phyloP scores from a whole-genome alignment of 1,140 invertebrate genomes.

The Coboldia fuscipes region DNA sequence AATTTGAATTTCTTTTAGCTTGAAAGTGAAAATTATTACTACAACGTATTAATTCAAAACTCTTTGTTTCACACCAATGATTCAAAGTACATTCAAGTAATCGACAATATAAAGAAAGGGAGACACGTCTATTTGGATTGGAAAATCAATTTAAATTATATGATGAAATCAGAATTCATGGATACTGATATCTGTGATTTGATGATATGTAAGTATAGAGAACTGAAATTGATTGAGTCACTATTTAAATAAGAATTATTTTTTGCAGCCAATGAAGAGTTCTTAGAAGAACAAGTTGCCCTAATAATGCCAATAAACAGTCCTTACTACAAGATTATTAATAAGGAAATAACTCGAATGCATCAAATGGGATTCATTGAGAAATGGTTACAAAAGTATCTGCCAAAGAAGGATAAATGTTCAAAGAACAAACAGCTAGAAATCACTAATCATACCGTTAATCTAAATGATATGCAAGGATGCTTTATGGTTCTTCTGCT shows the following conservation, averaged over 20 bases:
- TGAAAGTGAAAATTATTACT: no score
- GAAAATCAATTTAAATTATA: slow-evolving; percentile 44
- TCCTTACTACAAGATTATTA: slow-evolving; percentile 45
- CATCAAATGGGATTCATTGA: slow-evolving; percentile 65
- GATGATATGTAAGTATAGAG: slow-evolving; percentile 29
- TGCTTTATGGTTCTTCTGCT: no score
- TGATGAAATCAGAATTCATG: slow-evolving; percentile 40
- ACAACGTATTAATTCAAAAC: no score
- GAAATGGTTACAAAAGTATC: slow-evolving; percentile 56
- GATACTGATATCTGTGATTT: slow-evolving; percentile 43
- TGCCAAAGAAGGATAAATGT: slow-evolving; percentile 62
- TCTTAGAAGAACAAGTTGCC: slow-evolving; percentile 57
- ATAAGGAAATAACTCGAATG: slow-evolving; percentile 46
- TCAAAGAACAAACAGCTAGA: slow-evolving; percentile 36
- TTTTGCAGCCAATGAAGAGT: slow-evolving; percentile 40
- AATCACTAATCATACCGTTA: slow-evolving; percentile 63
- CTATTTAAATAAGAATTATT: neutral
- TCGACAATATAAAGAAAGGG: slow-evolving; percentile 34
- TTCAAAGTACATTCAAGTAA: no score
- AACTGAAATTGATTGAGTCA: neutral
- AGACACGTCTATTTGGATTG: slow-evolving; percentile 62
- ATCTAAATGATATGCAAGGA: slow-evolving; percentile 74
- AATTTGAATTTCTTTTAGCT: no score
- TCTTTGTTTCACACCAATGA: no score
- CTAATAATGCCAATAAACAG: slow-evolving; percentile 48